These are phyloP conservation scores for Sipunculus nudus DNA, from an alignment of 2,888 invertebrate genomes.

Conservation along the genomic window DNA sequence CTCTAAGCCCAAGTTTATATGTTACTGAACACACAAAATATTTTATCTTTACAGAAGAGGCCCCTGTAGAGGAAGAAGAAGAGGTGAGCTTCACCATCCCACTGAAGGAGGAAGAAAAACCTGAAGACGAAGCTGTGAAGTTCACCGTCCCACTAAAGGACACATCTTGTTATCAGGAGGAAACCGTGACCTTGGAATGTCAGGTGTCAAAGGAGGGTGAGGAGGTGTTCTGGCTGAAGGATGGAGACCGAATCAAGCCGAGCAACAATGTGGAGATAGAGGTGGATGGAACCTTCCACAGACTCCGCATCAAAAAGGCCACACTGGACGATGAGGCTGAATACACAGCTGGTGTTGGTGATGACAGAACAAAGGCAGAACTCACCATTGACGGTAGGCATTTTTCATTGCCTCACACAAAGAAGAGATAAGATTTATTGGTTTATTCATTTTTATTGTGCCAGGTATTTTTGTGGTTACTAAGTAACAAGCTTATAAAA, in stretches of 20 bases:
- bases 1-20: too few relatives aligned
- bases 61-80: too few relatives aligned
- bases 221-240: conserved; percentile 46
- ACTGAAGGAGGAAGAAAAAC: too few relatives aligned
- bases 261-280: conserved; percentile 46
- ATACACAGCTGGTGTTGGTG: conserved; percentile 44
- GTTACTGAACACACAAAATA: too few relatives aligned
- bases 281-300: conserved; percentile 49
- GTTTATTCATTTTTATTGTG: too few relatives aligned
- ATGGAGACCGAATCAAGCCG: conserved; percentile 28
- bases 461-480: too few relatives aligned
- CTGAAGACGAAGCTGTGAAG: conserved; percentile 83
- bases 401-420: too few relatives aligned
- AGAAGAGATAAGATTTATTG: too few relatives aligned
- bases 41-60: too few relatives aligned
- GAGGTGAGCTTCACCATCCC: too few relatives aligned
- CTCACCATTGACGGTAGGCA: conserved; percentile 24
- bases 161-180: conserved; percentile 52
- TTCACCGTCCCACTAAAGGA: conserved; percentile 57
- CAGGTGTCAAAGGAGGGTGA: conserved; percentile 47
- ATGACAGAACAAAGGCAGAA: conserved; percentile 2
- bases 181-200: conserved; percentile 55
- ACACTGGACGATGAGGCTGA: conserved; percentile 47
- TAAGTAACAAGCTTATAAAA: too few relatives aligned
- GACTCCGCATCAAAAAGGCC: conserved; percentile 47